Base-by-base conservation (phyloP, 2,888 invertebrate genomes). In the Napeogenes sylphis region DNA sequence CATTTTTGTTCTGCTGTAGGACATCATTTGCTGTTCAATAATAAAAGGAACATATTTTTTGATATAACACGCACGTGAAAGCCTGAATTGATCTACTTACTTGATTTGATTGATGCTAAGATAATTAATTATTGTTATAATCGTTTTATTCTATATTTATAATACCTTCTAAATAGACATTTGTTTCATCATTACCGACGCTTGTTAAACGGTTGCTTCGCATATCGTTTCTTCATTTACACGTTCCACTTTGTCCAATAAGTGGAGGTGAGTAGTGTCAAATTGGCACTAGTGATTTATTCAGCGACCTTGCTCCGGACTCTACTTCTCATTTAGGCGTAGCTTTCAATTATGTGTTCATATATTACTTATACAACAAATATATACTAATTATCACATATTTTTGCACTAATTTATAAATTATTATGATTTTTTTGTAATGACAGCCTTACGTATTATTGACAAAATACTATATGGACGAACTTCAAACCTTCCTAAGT, bases 161-260 rank as follows among this genome's bases (percentile, higher is more conserved):
- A 79, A 85, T 82, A 78, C 85, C 84, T 87, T 88, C 83, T 73
- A 75, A 78, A 74, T 73, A 82, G 78, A 75, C 81, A 81, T 81
- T 73, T 78, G 77, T 85, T 84, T 81, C 80, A 77, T 82, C 77
- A 85, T 75, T 76, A 73, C 70, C 75, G 75, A 61, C 32, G 76
- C 76, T 77, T 79, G 82, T 85, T 83, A 84, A 85, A 83, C 79
- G 77, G 79, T 79, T 79, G 77, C 83, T 82, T 79, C 78, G 78
- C 77, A 80, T 81, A 84, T 83, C 79, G 80, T 79, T 83, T 83
- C 84, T 87, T 83, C 84, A 86, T 87, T 86, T 84, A 80, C 87
- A 86, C 87, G 87, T 85, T 83, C 87, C 86, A 88, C 80, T 87
- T 88, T 80, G 83, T 79, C 75, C 85, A 88, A 87, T 88, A 79